Evolutionary conservation across 2,113 vertebrate species (phyloP).

Genomic region (Ophthalmolycus amberensis): DNA sequence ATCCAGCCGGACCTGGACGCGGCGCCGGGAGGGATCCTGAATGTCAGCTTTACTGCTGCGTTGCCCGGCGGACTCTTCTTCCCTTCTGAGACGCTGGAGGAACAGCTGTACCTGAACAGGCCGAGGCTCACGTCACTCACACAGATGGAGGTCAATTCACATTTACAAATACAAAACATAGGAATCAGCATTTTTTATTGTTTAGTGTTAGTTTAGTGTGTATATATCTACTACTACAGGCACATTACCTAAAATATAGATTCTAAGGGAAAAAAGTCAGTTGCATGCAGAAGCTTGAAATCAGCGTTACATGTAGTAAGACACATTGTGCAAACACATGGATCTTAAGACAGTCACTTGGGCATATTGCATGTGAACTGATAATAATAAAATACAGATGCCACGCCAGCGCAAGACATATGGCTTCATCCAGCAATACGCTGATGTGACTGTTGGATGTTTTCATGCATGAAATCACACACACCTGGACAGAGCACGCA

Average conservation of each 20-base stretch:
- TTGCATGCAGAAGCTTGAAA: constrained; percentile 4
- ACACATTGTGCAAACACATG: background rate
- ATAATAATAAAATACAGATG: constrained; percentile 49
- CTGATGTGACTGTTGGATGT: constrained; percentile 45
- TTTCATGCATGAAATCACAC: constrained; percentile 59
- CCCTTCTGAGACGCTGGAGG: constrained; percentile 96
- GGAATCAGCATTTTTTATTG: background rate
- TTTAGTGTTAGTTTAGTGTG: background rate
- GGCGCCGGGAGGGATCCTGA: constrained; percentile 88
- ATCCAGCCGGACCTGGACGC: constrained; percentile 96
- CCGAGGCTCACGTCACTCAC: constrained; percentile 90
- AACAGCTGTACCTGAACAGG: constrained; percentile 97
- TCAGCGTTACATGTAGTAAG: background rate
- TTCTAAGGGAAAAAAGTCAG: background rate
- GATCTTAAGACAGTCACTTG: constrained; percentile 3
- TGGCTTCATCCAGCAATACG: constrained; percentile 41
- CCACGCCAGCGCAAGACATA: constrained; percentile 27
- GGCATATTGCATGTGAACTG: constrained; percentile 31
- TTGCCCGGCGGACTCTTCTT: constrained; percentile 91
- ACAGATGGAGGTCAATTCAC: constrained; percentile 87
- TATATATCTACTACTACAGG: background rate
- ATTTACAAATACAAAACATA: background rate
- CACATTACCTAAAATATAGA: background rate
- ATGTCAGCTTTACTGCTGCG: constrained; percentile 94
- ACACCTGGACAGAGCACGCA: constrained; percentile 54